Base-by-base conservation (phyloP, 2,888 invertebrate species). In the Tinea semifulvella region DNA sequence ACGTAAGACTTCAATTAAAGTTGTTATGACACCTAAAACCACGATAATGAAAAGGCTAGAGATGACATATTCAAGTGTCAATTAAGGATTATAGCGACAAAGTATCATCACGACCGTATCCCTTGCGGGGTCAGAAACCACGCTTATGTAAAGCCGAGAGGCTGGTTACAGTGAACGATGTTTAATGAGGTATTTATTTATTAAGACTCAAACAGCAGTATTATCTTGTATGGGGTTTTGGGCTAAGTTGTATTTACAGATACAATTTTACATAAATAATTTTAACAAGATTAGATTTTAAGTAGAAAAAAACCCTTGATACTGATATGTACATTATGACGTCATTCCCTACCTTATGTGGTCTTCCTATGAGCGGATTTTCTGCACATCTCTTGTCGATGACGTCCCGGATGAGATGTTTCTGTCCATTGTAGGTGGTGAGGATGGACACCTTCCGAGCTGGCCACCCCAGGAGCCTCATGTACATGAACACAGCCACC, bases 391-490 rank as follows among this genome's bases (percentile, higher is more conserved):
- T 84, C 28, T 90, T 89, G 64, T 94, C 91, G 47, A 99, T 91
- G 4, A 99, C 97, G 70, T 99, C 99, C 1, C 98, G 83, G 35
- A 99, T 93, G 43, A 99, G 84, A 72, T 98, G 96, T 64, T 99
- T 99, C 72, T 99, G 98, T 1, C 99, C 99, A 68, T 99, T 99
- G 71, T 99, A 99, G 0, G 99, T 99, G 1, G 99, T 99, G 39
- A 99, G 82, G 55, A 99, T 97, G 19, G 98, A 96, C 53, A 99
- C 96, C 72, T 96, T 95, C 48, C 94, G 91, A 0, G 98, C 93
- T 0, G 98, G 96, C 84, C 98, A 99, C 0, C 98, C 98, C 26
- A 98, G 76, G 19, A 99, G 83, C 20, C 99, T 84, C 98, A 99
- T 98, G 67, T 94, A 99, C 95, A 98, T 99, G 66, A 94, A 99